These are phyloP conservation scores for Zosterops borbonicus DNA, from an alignment of 2,113 vertebrate genomes.

Conservation along the genomic window DNA sequence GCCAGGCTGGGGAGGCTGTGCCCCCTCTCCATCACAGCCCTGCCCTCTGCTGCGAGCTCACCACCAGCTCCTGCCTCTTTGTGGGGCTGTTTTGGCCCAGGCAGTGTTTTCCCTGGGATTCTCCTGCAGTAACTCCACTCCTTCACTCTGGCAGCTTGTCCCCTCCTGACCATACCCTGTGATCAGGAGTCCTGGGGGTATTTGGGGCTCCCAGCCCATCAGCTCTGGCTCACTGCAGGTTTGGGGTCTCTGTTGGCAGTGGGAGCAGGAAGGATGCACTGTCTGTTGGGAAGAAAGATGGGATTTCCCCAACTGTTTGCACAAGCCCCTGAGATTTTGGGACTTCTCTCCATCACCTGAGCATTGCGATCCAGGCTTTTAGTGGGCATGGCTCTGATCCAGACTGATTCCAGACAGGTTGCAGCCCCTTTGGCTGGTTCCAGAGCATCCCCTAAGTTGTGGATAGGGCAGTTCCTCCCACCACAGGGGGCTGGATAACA, in stretches of 20 bases:
- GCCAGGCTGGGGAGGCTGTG: not conserved
- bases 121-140: not conserved
- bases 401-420: not conserved
- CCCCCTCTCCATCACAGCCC: not conserved
- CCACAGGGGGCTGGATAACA: not conserved
- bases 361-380: not conserved
- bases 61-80: fast-evolving
- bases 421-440: not conserved
- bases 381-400: not conserved
- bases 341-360: not conserved
- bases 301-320: not conserved
- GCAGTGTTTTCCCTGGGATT: not conserved
- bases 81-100: not conserved
- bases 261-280: too few species aligned
- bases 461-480: not conserved
- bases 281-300: not conserved
- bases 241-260: not conserved
- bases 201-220: not conserved
- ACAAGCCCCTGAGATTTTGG: not conserved
- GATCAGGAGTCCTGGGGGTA: not conserved
- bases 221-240: not conserved
- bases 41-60: fast-evolving
- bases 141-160: not conserved
- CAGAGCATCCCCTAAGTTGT: not conserved
- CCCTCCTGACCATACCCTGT: not conserved